Evolutionary conservation across 2,888 invertebrate species (phyloP).

Genomic region (Steinernema hermaphroditum): DNA sequence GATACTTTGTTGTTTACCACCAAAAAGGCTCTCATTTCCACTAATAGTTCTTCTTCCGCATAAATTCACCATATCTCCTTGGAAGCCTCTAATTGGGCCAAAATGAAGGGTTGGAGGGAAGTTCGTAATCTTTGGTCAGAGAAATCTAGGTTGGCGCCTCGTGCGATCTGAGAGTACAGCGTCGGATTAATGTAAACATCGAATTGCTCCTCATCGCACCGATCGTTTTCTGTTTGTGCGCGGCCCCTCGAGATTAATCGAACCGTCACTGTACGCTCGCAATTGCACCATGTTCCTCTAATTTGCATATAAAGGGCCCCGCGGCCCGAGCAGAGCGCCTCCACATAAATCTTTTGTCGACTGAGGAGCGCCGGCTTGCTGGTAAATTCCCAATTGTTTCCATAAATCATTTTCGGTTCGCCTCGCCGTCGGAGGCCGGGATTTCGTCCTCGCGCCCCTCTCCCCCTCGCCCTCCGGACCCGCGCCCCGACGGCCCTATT

Average conservation of each 20-base stretch:
- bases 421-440: background rate
- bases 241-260: background rate
- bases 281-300: background rate
- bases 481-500: background rate
- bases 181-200: conserved; percentile 18
- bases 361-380: conserved; percentile 16
- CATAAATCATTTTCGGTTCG: conserved; percentile 28
- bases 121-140: too few species aligned
- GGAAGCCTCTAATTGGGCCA: too few species aligned
- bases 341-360: conserved; percentile 25
- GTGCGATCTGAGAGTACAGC: too few species aligned
- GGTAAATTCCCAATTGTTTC: conserved; percentile 28
- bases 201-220: background rate
- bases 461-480: background rate
- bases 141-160: too few species aligned
- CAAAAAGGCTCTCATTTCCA: too few species aligned
- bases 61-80: too few species aligned
- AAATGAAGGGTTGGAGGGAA: too few species aligned
- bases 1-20: too few species aligned
- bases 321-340: background rate
- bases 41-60: too few species aligned
- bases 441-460: background rate
- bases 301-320: conserved; percentile 19
- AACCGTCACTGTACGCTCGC: background rate
- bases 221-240: conserved; percentile 1